Evolutionary conservation across 2,797 vertebrate genomes (phyloP).

Genomic region (Rhynchonycteris naso): DNA sequence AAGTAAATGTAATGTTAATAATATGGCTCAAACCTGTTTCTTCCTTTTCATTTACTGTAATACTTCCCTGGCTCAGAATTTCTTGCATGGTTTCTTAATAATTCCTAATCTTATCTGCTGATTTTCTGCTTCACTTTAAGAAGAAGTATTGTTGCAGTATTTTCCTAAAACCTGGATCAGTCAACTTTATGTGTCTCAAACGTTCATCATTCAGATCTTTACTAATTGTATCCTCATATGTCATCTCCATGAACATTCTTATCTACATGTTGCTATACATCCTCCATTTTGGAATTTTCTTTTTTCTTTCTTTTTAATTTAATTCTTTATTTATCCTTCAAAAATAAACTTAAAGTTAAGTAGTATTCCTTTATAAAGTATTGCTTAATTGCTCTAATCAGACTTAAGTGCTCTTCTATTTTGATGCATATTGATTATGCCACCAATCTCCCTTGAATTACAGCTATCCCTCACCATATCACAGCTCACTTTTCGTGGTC

Average conservation of each 20-base stretch:
- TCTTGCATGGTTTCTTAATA: background rate
- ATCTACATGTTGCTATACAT: background rate
- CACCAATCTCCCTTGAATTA: constrained; percentile 5
- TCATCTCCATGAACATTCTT: background rate
- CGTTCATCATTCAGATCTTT: background rate
- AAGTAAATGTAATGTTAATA: constrained; percentile 2
- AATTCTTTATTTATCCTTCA: background rate
- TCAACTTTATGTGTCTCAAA: background rate
- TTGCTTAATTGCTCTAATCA: background rate
- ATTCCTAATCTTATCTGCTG: background rate
- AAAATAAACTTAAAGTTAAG: constrained; percentile 23
- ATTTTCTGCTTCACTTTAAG: background rate
- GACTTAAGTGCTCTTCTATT: background rate
- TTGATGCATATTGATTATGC: background rate
- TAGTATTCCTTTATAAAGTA: background rate
- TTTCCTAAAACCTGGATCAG: background rate
- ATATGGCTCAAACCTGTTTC: background rate
- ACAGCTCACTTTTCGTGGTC: too few relatives aligned
- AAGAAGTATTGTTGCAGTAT: background rate
- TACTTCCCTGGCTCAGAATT: background rate
- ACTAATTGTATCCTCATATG: background rate
- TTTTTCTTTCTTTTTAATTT: background rate
- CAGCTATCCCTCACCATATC: background rate
- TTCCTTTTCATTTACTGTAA: constrained; percentile 10
- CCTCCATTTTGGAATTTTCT: background rate